phyloP scores from a whole-genome alignment of 2,888 invertebrate species.

The Rhagium mordax region DNA sequence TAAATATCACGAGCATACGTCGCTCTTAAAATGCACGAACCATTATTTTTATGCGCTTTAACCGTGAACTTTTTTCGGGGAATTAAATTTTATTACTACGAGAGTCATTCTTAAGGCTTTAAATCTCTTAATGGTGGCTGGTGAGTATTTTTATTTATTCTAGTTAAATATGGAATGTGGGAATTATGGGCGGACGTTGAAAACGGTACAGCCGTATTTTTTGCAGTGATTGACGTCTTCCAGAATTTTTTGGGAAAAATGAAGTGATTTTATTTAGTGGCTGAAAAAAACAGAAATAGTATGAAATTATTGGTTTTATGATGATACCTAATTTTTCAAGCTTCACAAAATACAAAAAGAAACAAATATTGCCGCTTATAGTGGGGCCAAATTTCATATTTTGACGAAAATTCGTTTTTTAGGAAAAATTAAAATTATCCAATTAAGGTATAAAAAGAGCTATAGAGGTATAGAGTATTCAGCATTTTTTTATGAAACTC shows the following conservation, averaged over 20 bases:
- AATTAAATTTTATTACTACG: not conserved
- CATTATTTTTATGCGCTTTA: conserved; percentile 7
- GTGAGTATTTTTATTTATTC: not conserved
- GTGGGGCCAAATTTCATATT: too few species aligned
- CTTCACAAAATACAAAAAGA: too few species aligned
- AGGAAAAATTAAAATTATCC: too few species aligned
- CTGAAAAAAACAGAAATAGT: too few species aligned
- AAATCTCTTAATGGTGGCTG: not conserved
- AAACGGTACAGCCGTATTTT: not conserved
- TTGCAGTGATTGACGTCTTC: not conserved
- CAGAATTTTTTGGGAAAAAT: not conserved
- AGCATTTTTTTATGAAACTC: too few species aligned
- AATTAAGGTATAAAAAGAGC: too few species aligned
- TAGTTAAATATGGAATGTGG: not conserved
- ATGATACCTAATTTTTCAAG: too few species aligned
- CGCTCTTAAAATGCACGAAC: not conserved
- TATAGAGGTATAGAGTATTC: too few species aligned
- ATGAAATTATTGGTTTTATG: too few species aligned
- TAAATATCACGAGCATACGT: conserved; percentile 1
- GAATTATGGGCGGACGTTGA: not conserved
- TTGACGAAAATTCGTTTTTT: too few species aligned
- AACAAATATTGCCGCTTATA: too few species aligned
- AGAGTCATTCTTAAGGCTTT: not conserved
- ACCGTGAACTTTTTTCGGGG: conserved; percentile 7
- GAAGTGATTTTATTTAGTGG: too few species aligned